Base-by-base conservation (phyloP, 1,140 invertebrate species). In the Calliphora vicina region DNA sequence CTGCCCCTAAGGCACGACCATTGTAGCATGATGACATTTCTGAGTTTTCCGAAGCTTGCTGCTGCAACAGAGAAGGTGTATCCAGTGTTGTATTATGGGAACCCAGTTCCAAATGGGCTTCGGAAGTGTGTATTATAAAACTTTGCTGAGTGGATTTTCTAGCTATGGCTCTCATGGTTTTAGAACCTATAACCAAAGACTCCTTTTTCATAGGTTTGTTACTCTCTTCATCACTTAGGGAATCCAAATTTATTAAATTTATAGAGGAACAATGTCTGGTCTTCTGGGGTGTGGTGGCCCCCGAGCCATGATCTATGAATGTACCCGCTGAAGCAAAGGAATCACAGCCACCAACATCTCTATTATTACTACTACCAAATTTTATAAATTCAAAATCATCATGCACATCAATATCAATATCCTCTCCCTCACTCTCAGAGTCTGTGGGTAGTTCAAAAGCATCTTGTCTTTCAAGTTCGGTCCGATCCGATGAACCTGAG, bases 371-470 rank as follows among this genome's bases (percentile, higher is more conserved):
- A 84, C 93, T 92, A 84, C 93, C 93, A 88, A 94, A 94, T 67
- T 92, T 91, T 10, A 94, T 92, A 85, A 94, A 94, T 42, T 93
- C 94, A 87, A 92, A 93, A 8, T 93, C 93, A 90, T 87, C 84
- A 8, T 84, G 83, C n/a, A 76, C 84, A 72, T 87, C 84, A 67
- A 85, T 85, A 1, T 87, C 72, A 0, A 86, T 86, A 76, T 82
- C 86, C 13, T 81, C 80, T 45, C 82, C 76, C 82, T 84, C 86
- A 84, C 86, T 89, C 82, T 90, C 90, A 61, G 89, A 90, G 78
- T 90, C 87, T 8, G 87, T 87, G 76, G 87, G 87, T 76, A 90
- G 86, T 84, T 93, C 92, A 27, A 93, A 85, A 25, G 93, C 93
- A 89, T 94, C 91, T 88, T 94, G 93, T 83, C 93, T 90, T 81